These are phyloP conservation scores for Thera britannica DNA, from an alignment of 2,888 invertebrate genomes.

Conservation along the genomic window DNA sequence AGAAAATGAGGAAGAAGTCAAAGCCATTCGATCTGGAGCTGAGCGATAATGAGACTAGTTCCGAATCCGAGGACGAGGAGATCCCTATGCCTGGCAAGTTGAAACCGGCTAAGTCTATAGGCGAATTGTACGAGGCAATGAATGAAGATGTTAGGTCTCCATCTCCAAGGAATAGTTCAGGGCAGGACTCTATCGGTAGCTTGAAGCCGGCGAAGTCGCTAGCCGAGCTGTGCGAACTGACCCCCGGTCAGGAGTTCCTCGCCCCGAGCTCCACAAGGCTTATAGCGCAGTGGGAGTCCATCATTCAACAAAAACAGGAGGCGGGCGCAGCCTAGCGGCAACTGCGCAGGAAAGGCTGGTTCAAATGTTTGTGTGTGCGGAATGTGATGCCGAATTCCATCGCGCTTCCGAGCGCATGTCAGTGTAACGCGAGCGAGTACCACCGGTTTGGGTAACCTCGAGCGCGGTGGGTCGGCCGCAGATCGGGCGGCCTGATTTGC, in stretches of 20 bases:
- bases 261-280: slow-evolving; percentile 89
- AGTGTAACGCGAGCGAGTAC: slow-evolving; percentile 39
- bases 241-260: slow-evolving; percentile 86
- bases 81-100: slow-evolving; percentile 86
- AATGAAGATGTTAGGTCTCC: slow-evolving; percentile 78
- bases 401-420: slow-evolving; percentile 42
- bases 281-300: slow-evolving; percentile 92
- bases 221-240: slow-evolving; percentile 88
- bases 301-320: slow-evolving; percentile 88
- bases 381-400: slow-evolving; percentile 48
- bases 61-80: slow-evolving; percentile 85
- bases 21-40: slow-evolving; percentile 87
- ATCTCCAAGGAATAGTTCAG: slow-evolving; percentile 75
- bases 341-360: slow-evolving; percentile 48
- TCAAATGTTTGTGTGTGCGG: slow-evolving; percentile 54
- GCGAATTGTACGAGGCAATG: slow-evolving; percentile 87
- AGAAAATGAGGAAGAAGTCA: slow-evolving; percentile 87
- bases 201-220: slow-evolving; percentile 88
- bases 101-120: slow-evolving; percentile 87
- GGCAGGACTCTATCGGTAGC: slow-evolving; percentile 75
- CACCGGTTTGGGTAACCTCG: slow-evolving; percentile 43
- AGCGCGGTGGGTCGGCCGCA: slow-evolving; percentile 27
- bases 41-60: slow-evolving; percentile 84
- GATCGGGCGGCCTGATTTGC: slow-evolving; percentile 37
- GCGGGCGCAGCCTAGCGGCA: slow-evolving; percentile 76